phyloP scores from a whole-genome alignment of 2,113 vertebrate species.

The Sus scrofa region T2T-Sscrofa CM000818.6:46759501-46760000 shows the following conservation, averaged over 20 bases:
- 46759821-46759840: neutral
- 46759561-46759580: slow-evolving; percentile 24
- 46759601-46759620: slow-evolving; percentile 19
- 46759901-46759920: too few species aligned
- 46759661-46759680: neutral
- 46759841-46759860: neutral
- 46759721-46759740: neutral
- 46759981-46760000: too few species aligned
- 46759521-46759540: slow-evolving; percentile 27
- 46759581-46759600: neutral
- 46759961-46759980: too few species aligned
- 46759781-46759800: neutral
- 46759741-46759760: neutral
- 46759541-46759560: neutral
- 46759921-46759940: too few species aligned
- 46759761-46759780: neutral
- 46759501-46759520: neutral
- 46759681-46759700: neutral
- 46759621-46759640: neutral
- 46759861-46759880: too few species aligned
- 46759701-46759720: neutral
- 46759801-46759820: neutral
- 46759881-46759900: too few species aligned
- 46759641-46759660: neutral
- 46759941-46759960: too few species aligned